Evolutionary conservation across 2,113 vertebrate genomes (phyloP), one percentile per base, ranked within the genome.

Genomic region (Nycticryphes semicollaris): DNA sequence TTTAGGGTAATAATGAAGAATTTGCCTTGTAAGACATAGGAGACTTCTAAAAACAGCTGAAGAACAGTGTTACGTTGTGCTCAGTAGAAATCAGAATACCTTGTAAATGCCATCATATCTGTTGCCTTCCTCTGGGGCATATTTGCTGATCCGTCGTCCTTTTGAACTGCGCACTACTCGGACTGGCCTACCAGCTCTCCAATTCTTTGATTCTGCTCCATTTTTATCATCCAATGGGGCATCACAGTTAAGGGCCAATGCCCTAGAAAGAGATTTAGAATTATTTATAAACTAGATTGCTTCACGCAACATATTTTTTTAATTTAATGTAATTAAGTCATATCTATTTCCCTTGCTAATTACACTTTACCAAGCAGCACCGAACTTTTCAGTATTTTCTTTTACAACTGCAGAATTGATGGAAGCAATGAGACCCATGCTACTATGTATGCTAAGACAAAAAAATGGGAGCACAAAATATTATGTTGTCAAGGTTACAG

Each of bases 41-140:
- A 66, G 13, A 37, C 20, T 79, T 83, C 37, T 24, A 3, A 64
- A 43, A 96, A 50, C 11, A 60, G 43, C 22, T 63, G 25, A 77
- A 47, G 25, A 86, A 83, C 54, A 85, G 68, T 27, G 8, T 43
- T 53, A 80, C 3, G 9, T 47, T 23, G 7, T 25, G 37, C 20
- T 54, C 12, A 24, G 57, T 2, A 83, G 50, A 80, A 89, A 89
- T 84, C 89, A 74, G 77, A 93, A 78, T 98, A 99, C 99, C 99
- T 99, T 99, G 97, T 99, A 99, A 98, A 99, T 99, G 63, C 99
- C 99, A 95, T 99, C 99, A 1, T 99, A 99, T 98, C 99, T 98
- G 97, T 99, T 99, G 96, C 99, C 99, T 97, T 99, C 99, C 97
- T 99, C 99, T 6, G 99, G 99, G 82, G 99, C 99, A 16, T 99